Evolutionary conservation across 2,888 invertebrate species (phyloP).

Genomic region (Branchinecta sandiegonensis): DNA sequence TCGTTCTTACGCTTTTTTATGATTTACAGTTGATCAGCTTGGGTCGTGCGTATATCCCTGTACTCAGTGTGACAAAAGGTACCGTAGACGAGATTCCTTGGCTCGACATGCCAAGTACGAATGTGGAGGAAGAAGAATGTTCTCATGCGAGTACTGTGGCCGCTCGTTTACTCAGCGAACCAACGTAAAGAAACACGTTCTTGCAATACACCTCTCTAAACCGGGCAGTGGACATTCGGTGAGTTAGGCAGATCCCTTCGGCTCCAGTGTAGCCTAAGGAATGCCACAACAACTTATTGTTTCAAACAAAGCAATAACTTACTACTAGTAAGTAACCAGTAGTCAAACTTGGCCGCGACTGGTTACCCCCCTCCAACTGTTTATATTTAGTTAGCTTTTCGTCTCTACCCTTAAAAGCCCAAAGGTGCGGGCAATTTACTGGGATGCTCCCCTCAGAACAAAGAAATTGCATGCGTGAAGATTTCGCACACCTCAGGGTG

Average conservation of each 20-base stretch:
- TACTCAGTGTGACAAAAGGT: conserved; percentile 6
- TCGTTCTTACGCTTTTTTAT: not conserved
- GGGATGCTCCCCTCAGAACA: too few relatives aligned
- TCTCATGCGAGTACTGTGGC: conserved; percentile 2
- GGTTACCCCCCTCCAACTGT: too few relatives aligned
- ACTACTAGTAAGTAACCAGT: too few relatives aligned
- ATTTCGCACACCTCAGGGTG: too few relatives aligned
- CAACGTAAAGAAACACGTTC: conserved; percentile 12
- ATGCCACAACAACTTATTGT: too few relatives aligned
- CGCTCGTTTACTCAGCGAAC: conserved; percentile 9
- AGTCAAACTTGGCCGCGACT: too few relatives aligned
- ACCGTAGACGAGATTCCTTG: conserved; percentile 2
- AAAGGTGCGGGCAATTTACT: too few relatives aligned
- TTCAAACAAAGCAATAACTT: too few relatives aligned
- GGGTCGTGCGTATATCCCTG: conserved; percentile 5
- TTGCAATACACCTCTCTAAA: conserved; percentile 9
- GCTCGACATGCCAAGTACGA: conserved; percentile 10
- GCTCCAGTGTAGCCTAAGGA: too few relatives aligned
- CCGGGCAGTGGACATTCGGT: not conserved
- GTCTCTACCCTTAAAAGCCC: too few relatives aligned
- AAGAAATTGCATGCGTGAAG: too few relatives aligned
- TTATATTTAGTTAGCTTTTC: too few relatives aligned
- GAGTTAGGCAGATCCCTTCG: not conserved
- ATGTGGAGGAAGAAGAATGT: conserved; percentile 9
- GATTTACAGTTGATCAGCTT: conserved; percentile 9